Evolutionary conservation across 2,797 vertebrate genomes (phyloP).

Genomic region (Peromyscus aztecus): DNA sequence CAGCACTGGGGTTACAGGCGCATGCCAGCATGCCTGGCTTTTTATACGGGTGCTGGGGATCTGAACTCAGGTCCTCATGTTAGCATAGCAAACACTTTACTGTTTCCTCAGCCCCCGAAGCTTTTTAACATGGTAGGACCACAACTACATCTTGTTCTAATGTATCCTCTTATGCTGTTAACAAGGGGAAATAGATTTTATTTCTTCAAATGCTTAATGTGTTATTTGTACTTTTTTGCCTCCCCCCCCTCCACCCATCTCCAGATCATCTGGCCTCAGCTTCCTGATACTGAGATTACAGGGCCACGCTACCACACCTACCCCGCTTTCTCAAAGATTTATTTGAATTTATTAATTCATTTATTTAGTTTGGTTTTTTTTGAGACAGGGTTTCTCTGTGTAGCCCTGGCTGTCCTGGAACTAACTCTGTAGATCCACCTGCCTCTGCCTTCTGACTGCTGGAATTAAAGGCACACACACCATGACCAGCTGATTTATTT

Average conservation of each 20-base stretch:
- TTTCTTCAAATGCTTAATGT: not conserved
- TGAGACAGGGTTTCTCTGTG: not conserved
- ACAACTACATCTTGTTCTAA: not conserved
- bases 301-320: not conserved
- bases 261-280: not conserved
- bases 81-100: not conserved
- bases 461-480: not conserved
- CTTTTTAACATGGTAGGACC: not conserved
- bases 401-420: not conserved
- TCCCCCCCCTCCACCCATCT: no score
- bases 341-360: not conserved
- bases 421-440: not conserved
- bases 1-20: not conserved
- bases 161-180: not conserved
- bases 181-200: not conserved
- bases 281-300: not conserved
- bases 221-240: not conserved
- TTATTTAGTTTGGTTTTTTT: not conserved
- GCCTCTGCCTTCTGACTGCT: not conserved
- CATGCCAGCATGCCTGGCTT: not conserved
- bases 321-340: not conserved
- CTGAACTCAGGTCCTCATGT: not conserved
- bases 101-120: not conserved
- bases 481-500: not conserved
- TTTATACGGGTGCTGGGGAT: not conserved